A percentile compares a stretch with the other conserved stretches of the same genome.
Conservation (phyloP, 2,888 invertebrate species). For the Acanthopleura granulata region DNA sequence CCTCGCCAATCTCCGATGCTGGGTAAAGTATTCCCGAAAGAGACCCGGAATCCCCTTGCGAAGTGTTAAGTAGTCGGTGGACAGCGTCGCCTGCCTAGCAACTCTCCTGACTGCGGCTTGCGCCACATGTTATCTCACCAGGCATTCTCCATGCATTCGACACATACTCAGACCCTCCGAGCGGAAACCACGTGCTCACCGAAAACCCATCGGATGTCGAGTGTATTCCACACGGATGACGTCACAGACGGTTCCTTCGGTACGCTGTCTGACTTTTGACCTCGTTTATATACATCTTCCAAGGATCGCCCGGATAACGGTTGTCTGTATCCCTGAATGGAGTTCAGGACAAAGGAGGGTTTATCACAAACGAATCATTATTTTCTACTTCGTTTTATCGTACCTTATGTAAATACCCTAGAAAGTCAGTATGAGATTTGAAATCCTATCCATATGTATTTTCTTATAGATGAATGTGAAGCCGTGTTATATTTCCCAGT, state of each 20-base stretch:
- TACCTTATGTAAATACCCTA: no score
- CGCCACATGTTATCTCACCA: neutral
- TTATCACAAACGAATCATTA: no score
- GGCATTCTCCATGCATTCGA: slow-evolving; percentile 3
- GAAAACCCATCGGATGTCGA: neutral
- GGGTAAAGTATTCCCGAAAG: no score
- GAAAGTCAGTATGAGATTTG: no score
- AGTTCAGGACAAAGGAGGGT: neutral
- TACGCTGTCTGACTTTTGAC: neutral
- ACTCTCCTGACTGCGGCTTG: no score
- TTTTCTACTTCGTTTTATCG: no score
- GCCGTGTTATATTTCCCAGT: no score
- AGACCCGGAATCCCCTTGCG: no score
- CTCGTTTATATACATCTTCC: neutral
- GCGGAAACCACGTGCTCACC: neutral
- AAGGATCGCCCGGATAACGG: neutral
- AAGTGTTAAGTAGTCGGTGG: neutral
- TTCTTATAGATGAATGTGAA: no score
- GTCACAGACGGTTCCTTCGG: neutral
- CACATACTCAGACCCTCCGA: neutral
- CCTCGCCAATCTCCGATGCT: no score
- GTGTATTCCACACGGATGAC: neutral
- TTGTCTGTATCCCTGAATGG: neutral
- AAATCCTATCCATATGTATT: no score
- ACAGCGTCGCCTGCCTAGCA: neutral